Conservation (phyloP, 2,797 vertebrate species). For the Garrulus glandarius region DNA sequence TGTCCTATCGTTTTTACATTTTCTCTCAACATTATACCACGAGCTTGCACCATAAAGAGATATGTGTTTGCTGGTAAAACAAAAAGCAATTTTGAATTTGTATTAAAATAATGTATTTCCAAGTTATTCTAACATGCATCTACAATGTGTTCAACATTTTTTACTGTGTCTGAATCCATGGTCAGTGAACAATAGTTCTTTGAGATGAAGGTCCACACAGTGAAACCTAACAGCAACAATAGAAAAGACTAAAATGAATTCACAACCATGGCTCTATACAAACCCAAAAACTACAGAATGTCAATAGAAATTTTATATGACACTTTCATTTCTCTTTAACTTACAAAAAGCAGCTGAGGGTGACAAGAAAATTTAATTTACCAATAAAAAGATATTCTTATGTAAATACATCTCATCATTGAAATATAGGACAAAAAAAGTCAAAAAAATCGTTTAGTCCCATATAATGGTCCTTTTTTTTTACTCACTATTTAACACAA, state of each 20-base stretch:
- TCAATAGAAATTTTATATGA: not conserved
- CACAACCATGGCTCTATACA: not conserved
- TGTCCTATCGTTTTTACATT: slow-evolving; percentile 95
- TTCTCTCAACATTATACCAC: slow-evolving; percentile 95
- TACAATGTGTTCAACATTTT: not conserved
- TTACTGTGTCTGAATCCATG: not conserved
- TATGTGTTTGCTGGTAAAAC: slow-evolving; percentile 89
- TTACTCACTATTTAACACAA: not conserved
- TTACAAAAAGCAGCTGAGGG: not conserved
- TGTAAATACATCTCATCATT: not conserved
- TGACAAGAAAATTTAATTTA: not conserved
- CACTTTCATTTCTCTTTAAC: not conserved
- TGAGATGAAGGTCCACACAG: not conserved
- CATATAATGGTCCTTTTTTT: not conserved
- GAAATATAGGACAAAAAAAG: not conserved
- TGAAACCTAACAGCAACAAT: not conserved
- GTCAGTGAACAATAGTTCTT: not conserved
- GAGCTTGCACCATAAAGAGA: slow-evolving; percentile 98
- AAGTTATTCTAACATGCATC: not conserved
- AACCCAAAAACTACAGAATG: not conserved
- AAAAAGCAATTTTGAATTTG: slow-evolving; percentile 27
- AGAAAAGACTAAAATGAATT: not conserved
- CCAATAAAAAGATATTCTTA: not conserved
- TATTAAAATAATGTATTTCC: slow-evolving; percentile 17
- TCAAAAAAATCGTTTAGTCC: not conserved